Base-by-base conservation (phyloP, 2,113 vertebrate genomes). In the Cavia porcellus region DNA sequence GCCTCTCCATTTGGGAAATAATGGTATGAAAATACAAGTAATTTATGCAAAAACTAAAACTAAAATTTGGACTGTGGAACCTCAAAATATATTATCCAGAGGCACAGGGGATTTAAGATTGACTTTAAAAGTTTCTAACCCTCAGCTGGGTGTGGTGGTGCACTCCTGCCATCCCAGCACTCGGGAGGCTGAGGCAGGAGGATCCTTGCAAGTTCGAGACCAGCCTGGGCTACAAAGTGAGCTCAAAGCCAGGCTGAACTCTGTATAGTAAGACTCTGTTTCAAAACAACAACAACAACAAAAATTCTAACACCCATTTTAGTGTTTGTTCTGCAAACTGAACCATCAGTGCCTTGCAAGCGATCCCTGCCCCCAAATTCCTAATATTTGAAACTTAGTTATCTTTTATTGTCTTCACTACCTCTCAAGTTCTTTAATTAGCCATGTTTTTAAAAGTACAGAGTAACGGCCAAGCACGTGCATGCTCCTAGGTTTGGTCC, bases 381-480 rank as follows among this genome's bases (percentile, higher is more conserved):
- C 24, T 13, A 81, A 61, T 45, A 57, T 59, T 47, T 96, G 24
- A 90, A 95, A 90, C 3, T 70, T 4, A 77, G 22, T 61, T 52
- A 72, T 19, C n/a, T 77, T 81, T 86, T 20, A 90, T 35, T 74
- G 52, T 61, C 42, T 59, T 70, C 42, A 88, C 47, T 66, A 87
- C 24, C 61, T 95, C 68, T 95, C 80, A 95, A 89, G 57, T 94
- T 62, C 24, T 24, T 75, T 24, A 93, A 72, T 85, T 17, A 90
- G 12, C 62, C 4, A 86, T 55, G 50, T 92, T 64, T 81, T 81
- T 45, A 66, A 88, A 81, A 64, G 86, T 62, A 24, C n/a, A 83
- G 28, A 59, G 47, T 22, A 10, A 47, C 14, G 6, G 45, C 24
- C 70, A 14, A 28, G 24, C 42, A 6, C 1, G n/a, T 47, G 42